Base-by-base conservation (phyloP, 2,888 invertebrate species). In the Myathropa florea region DNA sequence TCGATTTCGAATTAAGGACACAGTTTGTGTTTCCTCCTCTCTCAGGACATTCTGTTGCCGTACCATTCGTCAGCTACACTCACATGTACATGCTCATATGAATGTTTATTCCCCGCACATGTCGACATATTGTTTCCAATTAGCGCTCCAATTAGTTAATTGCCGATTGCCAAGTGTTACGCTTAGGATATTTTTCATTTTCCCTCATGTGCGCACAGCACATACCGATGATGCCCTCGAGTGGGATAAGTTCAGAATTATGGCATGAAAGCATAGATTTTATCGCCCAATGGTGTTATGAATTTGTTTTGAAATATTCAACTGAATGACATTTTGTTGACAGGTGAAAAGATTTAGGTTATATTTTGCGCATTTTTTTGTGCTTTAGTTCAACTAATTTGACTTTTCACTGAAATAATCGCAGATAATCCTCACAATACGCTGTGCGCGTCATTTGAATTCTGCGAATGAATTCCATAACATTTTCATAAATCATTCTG, bases 181-280 rank as follows among this genome's bases (percentile, higher is more conserved):
- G 71, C 39, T 78, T 64, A 71, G 71, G 63, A 64, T 71, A 64
- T 78, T 78, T 78, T 78, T 71, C 64, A 78, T 71, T 78, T 71
- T 55, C 78, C 63, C 78, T 63, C 63, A 59, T 71, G 64, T 64
- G 55, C 77, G 57, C 63, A 55, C 53, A 46, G 18, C 46, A 7
- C 18, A 55, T 46, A 26, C 57, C 24, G 24, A 36, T 33, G 53
- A 61, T 68, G 57, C 28, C 72, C 67, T 18, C 33, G 61, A 21
- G 73, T 60, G 60, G 53, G 24, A 80, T 46, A 55, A 55, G 67
- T 68, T 63, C 23, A 23, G 30, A 65, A 67, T 73, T 61, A 55
- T 80, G 28, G 53, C 33, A 65, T 39, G 33, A n/a, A 39, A 71
- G 39, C 46, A 65, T 78, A 61, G 70, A 72, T 65, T 71, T 65